phyloP scores from a whole-genome alignment of 2,113 vertebrate genomes.

The Psettodes erumei region DNA sequence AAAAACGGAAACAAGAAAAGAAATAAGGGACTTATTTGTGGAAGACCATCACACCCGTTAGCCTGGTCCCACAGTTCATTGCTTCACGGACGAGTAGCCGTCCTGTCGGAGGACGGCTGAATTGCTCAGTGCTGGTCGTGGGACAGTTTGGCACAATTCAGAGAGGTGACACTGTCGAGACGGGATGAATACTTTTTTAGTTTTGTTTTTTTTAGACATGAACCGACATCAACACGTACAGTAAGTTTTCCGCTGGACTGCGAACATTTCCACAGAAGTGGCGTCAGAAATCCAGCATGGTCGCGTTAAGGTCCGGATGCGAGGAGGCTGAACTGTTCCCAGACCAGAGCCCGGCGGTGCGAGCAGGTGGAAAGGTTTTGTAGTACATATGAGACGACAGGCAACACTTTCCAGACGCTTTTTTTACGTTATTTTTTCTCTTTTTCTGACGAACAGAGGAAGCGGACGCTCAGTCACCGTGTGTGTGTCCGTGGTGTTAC shows the following conservation, averaged over 20 bases:
- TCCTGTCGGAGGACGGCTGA: constrained; percentile 29
- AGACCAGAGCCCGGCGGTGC: constrained; percentile 46
- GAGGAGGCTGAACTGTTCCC: constrained; percentile 44
- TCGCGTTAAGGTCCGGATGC: constrained; percentile 48
- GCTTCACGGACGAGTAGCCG: constrained; percentile 59
- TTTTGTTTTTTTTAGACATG: constrained; percentile 29
- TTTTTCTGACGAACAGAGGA: constrained; percentile 69
- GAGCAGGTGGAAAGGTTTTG: constrained; percentile 14
- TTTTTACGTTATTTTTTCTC: constrained; percentile 23
- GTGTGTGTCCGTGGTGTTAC: constrained; percentile 20
- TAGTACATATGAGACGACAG: constrained; percentile 56
- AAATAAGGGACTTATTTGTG: constrained; percentile 56
- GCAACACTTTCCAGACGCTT: constrained; percentile 50
- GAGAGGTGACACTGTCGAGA: constrained; percentile 40
- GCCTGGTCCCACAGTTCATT: constrained; percentile 72
- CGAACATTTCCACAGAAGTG: constrained; percentile 17
- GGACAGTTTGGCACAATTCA: constrained; percentile 63
- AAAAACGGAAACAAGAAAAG: constrained; percentile 57
- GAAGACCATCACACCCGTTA: constrained; percentile 73
- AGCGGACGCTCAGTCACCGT: constrained; percentile 26
- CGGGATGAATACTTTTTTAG: constrained; percentile 47
- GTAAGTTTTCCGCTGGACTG: constrained; percentile 23
- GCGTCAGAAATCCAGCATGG: constrained; percentile 56
- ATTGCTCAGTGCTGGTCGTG: constrained; percentile 66
- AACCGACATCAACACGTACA: constrained; percentile 55